Evolutionary conservation across 2,888 invertebrate genomes (phyloP), one percentile per base, ranked within the genome.

Genomic region (Synergus itoensis): DNA sequence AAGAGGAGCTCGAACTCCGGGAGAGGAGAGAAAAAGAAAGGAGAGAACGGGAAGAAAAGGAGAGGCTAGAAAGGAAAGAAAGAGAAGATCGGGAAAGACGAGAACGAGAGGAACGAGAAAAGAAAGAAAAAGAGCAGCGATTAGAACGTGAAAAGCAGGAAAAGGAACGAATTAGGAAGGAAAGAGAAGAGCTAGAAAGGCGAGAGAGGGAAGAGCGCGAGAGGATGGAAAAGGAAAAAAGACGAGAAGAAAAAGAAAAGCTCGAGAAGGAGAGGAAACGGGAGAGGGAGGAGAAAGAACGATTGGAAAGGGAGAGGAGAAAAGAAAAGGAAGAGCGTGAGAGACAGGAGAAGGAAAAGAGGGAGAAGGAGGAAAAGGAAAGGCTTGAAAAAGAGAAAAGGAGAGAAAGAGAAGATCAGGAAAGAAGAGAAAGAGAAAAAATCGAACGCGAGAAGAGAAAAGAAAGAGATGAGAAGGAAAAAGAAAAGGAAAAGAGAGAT

Each of bases 131-230:
- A 76, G 89, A 89, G 79, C 79, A 84, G 69, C 82, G 86, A 40
- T 69, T 85, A 79, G 87, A 92, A 82, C 88, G 90, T 79, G 90
- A 92, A 83, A 86, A 90, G 41, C 87, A 87, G 62, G 90, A 91
- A 80, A 90, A 88, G 78, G 88, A 88, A 80, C 85, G 90, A n/a
- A 80, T 88, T 45, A 88, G 88, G 87, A 93, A 93, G 86, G 89
- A 91, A 81, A 87, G 90, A 12, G 91, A 92, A 48, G 91, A 90
- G 63, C 89, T 87, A 77, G 91, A 91, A 77, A 86, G 87, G 67
- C 86, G 89, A 4, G 90, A 88, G 75, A 89, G 84, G 79, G 94
- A 94, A 86, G 93, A 93, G 84, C 92, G 93, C 43, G 92, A 93
- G 83, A 92, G 92, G 81, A 62, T 86, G 45, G 88, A 90, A 69